Conservation (phyloP, 2,797 vertebrate species). For the Hybognathus amarus region DNA sequence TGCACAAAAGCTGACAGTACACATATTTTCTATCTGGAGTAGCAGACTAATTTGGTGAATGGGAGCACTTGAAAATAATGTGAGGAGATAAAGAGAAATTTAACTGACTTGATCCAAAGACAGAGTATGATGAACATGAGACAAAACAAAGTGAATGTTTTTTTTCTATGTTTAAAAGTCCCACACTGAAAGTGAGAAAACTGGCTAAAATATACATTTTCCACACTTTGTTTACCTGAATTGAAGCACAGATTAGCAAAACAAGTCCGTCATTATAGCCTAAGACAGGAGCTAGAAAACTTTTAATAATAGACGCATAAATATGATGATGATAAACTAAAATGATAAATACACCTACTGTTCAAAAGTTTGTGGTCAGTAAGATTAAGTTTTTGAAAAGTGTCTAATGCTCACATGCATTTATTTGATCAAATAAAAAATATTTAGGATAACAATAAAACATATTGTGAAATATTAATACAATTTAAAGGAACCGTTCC, state of each 20-base stretch:
- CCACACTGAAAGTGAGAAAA: background rate
- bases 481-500: background rate
- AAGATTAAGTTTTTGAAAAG: background rate
- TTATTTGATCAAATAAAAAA: background rate
- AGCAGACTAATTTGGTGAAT: slow-evolving; percentile 59
- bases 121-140: slow-evolving; percentile 12
- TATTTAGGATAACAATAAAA: too few relatives aligned
- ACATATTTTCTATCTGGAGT: slow-evolving; percentile 48
- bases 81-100: slow-evolving; percentile 46
- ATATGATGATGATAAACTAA: background rate
- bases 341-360: too few relatives aligned
- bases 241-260: background rate
- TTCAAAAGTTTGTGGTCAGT: background rate
- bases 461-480: background rate
- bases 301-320: background rate
- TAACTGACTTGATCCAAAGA: slow-evolving; percentile 18
- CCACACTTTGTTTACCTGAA: background rate
- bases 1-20: background rate
- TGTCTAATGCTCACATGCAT: background rate
- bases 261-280: background rate
- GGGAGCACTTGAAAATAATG: slow-evolving; percentile 51
- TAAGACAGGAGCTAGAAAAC: background rate
- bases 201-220: background rate
- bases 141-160: background rate
- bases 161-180: background rate